These are phyloP conservation scores for Sebastes goodei DNA, from an alignment of 2,797 vertebrate species.

Conservation along the genomic window DNA sequence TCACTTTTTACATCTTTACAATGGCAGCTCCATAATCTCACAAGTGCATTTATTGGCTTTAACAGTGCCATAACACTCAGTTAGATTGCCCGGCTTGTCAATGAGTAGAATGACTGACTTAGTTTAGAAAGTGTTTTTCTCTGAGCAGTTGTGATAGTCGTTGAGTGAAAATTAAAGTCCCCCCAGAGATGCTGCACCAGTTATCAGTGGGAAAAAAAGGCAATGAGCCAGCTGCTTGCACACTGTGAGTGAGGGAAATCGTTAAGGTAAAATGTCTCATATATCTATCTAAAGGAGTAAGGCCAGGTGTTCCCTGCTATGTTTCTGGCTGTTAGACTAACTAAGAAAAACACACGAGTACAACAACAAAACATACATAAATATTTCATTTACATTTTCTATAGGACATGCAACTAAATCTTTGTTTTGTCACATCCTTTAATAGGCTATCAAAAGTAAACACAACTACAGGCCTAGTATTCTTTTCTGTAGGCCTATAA, in stretches of 20 bases:
- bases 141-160: conserved; percentile 43
- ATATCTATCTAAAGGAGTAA: conserved; percentile 9
- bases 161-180: conserved; percentile 39
- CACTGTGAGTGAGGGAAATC: conserved; percentile 10
- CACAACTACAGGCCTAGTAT: too few species aligned
- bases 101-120: conserved; percentile 39
- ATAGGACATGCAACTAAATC: neutral
- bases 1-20: conserved; percentile 52
- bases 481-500: too few species aligned
- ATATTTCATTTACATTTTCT: neutral
- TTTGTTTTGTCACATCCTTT: neutral
- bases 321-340: neutral
- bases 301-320: conserved; percentile 6
- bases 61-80: conserved; percentile 56
- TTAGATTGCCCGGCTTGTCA: conserved; percentile 42
- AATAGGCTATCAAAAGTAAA: too few species aligned
- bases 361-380: neutral
- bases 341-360: neutral
- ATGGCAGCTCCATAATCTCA: conserved; percentile 55
- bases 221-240: conserved; percentile 42
- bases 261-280: conserved; percentile 28
- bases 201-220: conserved; percentile 34
- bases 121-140: conserved; percentile 35
- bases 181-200: conserved; percentile 33
- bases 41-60: conserved; percentile 57